Evolutionary conservation across 2,888 invertebrate genomes (phyloP), one percentile per base, ranked within the genome.

Genomic region (Heliconius ismenius): DNA sequence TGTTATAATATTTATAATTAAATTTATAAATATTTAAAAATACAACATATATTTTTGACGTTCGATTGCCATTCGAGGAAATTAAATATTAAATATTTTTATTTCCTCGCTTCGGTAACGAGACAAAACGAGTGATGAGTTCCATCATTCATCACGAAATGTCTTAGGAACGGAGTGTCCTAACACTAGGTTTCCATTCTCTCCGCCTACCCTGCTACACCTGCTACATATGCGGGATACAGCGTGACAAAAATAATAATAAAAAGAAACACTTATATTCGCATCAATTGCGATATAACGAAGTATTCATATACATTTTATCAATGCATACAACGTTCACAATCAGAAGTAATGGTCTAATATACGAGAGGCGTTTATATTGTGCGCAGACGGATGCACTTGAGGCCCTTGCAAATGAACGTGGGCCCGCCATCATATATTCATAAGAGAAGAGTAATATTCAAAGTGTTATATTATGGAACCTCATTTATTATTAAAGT

Each of bases 311-410:
- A 90, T 89, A 86, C 32, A 32, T 28, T 89, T 89, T 88, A 89
- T 91, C 88, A 91, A 92, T 92, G 90, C 89, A 86, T 81, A 81
- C 86, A 86, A 82, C 89, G 89, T 89, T 86, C 87, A 87, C 91
- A 92, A 92, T 92, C 88, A 91, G 86, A 80, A 86, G 86, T 89
- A 92, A 93, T 92, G 82, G 89, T 80, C 85, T 91, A 91, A 92
- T 91, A 85, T 90, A 92, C 84, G 88, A 84, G 85, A 82, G 85
- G 78, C 80, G 79, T 80, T 79, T 80, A 79, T 81, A 82, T 78
- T 82, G 80, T 81, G 80, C 82, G 83, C 83, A 83, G 81, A 81
- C 83, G 90, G 89, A 91, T 90, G 91, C 90, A 89, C 85, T 89
- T 85, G 83, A 86, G 87, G 83, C 84, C 85, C 85, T 87, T 84